Conservation (phyloP, 2,888 invertebrate species). For the Mesochorus sp. region DNA sequence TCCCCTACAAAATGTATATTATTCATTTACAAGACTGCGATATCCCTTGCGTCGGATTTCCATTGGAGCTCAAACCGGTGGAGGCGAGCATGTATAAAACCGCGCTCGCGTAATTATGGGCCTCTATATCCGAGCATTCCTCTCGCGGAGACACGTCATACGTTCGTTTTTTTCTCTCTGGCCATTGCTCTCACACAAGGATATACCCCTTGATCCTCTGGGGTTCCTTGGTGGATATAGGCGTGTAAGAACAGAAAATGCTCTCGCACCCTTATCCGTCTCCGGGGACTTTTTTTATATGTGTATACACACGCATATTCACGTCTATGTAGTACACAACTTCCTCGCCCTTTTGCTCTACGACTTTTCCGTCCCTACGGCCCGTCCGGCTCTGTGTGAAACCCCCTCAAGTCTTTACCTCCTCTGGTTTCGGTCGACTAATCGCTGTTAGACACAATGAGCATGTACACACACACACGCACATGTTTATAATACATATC, state of each 20-base stretch:
- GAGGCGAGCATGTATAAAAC: slow-evolving; percentile 39
- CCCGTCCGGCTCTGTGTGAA: slow-evolving; percentile 26
- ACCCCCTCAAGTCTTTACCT: slow-evolving; percentile 36
- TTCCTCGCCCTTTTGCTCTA: slow-evolving; percentile 10
- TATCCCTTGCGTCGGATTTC: slow-evolving; percentile 48
- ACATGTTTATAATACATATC: too few species aligned
- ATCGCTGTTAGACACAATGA: slow-evolving; percentile 52
- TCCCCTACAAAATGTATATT: too few species aligned
- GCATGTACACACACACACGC: slow-evolving; percentile 11
- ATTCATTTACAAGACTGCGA: slow-evolving; percentile 26
- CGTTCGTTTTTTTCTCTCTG: slow-evolving; percentile 8
- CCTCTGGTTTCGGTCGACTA: slow-evolving; percentile 53
- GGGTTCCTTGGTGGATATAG: slow-evolving; percentile 34
- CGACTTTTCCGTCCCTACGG: slow-evolving; percentile 40
- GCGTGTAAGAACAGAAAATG: slow-evolving; percentile 33
- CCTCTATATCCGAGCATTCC: slow-evolving; percentile 18
- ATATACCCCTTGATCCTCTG: slow-evolving; percentile 18
- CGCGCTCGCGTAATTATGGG: slow-evolving; percentile 49
- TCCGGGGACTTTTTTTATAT: slow-evolving; percentile 6
- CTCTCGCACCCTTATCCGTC: slow-evolving; percentile 53
- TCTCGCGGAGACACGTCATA: slow-evolving; percentile 3
- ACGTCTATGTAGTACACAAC: neutral
- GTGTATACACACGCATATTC: neutral
- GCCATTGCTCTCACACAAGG: slow-evolving; percentile 4
- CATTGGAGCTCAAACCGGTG: slow-evolving; percentile 44